Evolutionary conservation across 2,113 vertebrate genomes (phyloP).

Genomic region (Dunckerocampus dactyliophorus): DNA sequence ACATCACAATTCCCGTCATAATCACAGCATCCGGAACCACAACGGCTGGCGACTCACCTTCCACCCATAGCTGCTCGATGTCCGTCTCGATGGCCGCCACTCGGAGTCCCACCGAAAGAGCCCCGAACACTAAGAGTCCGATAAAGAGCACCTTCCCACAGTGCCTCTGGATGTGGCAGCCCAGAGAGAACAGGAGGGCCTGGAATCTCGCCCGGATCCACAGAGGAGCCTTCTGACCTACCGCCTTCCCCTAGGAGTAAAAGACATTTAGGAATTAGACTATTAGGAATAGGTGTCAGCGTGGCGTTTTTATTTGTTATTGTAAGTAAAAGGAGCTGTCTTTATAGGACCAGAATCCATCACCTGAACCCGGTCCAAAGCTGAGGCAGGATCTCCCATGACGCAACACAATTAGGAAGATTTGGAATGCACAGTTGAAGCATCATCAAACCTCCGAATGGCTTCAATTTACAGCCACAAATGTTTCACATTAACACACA

Average conservation of each 20-base stretch:
- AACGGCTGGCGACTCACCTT: conserved; percentile 81
- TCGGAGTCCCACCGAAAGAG: conserved; percentile 90
- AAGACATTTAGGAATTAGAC: conserved; percentile 12
- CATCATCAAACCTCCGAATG: background rate
- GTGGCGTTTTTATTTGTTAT: too few relatives aligned
- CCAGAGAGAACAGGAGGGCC: conserved; percentile 91
- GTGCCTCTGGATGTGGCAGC: conserved; percentile 94
- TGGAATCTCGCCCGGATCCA: conserved; percentile 94
- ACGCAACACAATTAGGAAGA: conserved; percentile 8
- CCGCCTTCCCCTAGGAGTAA: conserved; percentile 79
- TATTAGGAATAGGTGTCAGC: too few relatives aligned
- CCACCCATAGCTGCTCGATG: conserved; percentile 97
- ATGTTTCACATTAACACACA: background rate
- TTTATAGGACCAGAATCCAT: background rate
- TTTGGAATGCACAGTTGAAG: conserved; percentile 2
- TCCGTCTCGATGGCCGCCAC: conserved; percentile 93
- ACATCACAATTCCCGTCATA: too few relatives aligned
- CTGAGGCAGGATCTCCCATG: background rate
- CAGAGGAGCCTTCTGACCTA: conserved; percentile 85
- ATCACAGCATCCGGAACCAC: background rate
- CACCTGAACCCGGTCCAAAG: conserved; percentile 4
- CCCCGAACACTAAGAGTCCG: conserved; percentile 91
- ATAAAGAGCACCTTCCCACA: conserved; percentile 98
- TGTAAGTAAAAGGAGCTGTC: background rate
- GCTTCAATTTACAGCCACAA: conserved; percentile 4